A percentile compares a stretch with the other conserved stretches of the same genome.
Conservation (phyloP, 2,113 vertebrate genomes). For the Sinocyclocheilus anophthalmus region DNA sequence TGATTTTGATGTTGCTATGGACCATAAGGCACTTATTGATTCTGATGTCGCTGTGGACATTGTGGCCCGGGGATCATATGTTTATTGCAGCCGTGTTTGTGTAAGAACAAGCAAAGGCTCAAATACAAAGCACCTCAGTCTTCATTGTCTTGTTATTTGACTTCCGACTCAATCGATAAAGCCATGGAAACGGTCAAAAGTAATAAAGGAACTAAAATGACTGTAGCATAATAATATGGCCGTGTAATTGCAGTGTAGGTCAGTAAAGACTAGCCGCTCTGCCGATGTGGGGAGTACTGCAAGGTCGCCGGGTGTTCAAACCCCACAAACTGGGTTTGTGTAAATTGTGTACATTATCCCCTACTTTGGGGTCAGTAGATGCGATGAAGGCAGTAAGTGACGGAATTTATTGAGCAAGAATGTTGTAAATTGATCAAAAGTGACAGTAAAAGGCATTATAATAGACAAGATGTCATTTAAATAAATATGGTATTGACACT, state of each 20-base stretch:
- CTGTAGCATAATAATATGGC: not conserved
- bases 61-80: not conserved
- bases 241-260: not conserved
- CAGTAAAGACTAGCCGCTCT: too few relatives aligned
- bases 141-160: conserved; percentile 8
- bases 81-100: conserved; percentile 1
- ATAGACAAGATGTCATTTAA: too few relatives aligned
- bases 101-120: conserved; percentile 18
- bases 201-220: not conserved
- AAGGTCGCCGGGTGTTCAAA: not conserved
- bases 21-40: conserved; percentile 34
- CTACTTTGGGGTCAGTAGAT: too few relatives aligned
- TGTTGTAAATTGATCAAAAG: not conserved
- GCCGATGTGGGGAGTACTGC: too few relatives aligned
- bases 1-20: conserved; percentile 20
- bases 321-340: not conserved
- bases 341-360: too few relatives aligned
- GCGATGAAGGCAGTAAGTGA: too few relatives aligned
- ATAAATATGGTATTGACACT: too few relatives aligned
- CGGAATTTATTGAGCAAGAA: too few relatives aligned
- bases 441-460: too few relatives aligned
- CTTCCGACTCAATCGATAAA: conserved; percentile 16
- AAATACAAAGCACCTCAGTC: conserved; percentile 6
- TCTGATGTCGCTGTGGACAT: conserved; percentile 6
- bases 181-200: not conserved